These are phyloP conservation scores for Megalopta genalis DNA, from an alignment of 1,140 invertebrate genomes.

Conservation along the genomic window DNA sequence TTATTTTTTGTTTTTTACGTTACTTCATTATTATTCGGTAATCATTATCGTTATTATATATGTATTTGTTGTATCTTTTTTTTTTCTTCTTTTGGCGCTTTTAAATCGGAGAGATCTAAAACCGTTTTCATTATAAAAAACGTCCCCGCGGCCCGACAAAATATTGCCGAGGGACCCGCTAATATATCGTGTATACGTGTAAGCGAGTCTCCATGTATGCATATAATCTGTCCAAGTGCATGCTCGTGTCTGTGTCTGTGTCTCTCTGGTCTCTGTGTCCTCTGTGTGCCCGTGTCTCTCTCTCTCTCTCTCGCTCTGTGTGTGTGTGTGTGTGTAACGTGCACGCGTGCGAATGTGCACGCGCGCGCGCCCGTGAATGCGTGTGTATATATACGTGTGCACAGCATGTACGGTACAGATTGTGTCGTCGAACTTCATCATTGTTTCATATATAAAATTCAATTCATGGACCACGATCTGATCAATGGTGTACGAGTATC, in stretches of 20 bases:
- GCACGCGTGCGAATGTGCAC: too few relatives aligned
- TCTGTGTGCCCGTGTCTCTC: too few relatives aligned
- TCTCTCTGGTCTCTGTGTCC: too few relatives aligned
- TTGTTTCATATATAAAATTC: conserved; percentile 66
- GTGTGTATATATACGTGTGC: too few relatives aligned
- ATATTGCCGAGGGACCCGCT: conserved; percentile 76
- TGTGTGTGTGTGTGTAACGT: not conserved
- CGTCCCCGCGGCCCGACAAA: conserved; percentile 75
- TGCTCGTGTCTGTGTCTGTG: not conserved
- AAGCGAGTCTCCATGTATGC: not conserved
- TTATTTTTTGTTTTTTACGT: too few relatives aligned
- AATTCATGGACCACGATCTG: conserved; percentile 71
- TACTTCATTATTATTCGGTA: conserved; percentile 35
- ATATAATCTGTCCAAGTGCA: not conserved
- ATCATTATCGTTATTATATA: conserved; percentile 11
- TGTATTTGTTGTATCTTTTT: too few relatives aligned
- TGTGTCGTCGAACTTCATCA: conserved; percentile 65
- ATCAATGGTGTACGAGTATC: conserved; percentile 61
- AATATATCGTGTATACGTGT: conserved; percentile 67
- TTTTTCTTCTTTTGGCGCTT: conserved; percentile 48
- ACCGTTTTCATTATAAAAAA: conserved; percentile 76
- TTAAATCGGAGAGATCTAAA: conserved; percentile 69
- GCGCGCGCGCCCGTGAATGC: too few relatives aligned
- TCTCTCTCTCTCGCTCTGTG: too few relatives aligned
- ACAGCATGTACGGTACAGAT: too few relatives aligned